phyloP scores from a whole-genome alignment of 2,797 vertebrate genomes.

The Pangasius sanitwongsei region DNA sequence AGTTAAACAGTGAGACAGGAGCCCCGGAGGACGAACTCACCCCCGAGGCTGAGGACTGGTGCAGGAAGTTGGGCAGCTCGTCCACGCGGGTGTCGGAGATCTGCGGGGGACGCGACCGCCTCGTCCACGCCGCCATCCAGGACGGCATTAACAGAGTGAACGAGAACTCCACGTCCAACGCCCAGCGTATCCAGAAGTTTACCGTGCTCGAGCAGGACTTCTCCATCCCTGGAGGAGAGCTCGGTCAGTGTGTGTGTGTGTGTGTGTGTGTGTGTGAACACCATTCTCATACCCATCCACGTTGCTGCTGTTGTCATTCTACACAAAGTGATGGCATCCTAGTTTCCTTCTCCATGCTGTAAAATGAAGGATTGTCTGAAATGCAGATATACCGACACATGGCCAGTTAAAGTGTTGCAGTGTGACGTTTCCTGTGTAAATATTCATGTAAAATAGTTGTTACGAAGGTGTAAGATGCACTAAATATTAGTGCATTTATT shows the following conservation, averaged over 20 bases:
- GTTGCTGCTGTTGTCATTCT: too few species aligned
- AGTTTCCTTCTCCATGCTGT: background rate
- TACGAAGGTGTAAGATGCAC: too few species aligned
- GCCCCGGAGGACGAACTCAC: slow-evolving; percentile 81
- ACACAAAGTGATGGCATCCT: too few species aligned
- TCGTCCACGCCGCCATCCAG: slow-evolving; percentile 81
- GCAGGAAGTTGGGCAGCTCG: slow-evolving; percentile 81
- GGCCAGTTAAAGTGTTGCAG: too few species aligned
- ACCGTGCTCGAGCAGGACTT: slow-evolving; percentile 85
- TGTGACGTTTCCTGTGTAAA: too few species aligned
- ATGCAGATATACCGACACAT: too few species aligned
- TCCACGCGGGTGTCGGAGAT: slow-evolving; percentile 80
- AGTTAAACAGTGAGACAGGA: slow-evolving; percentile 70
- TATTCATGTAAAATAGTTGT: too few species aligned
- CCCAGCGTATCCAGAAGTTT: slow-evolving; percentile 92
- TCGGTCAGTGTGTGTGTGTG: slow-evolving; percentile 79
- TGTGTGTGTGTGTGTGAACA: background rate
- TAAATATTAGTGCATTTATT: too few species aligned
- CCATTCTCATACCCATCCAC: too few species aligned
- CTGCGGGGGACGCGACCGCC: slow-evolving; percentile 70
- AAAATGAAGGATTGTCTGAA: background rate
- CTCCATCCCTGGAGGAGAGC: slow-evolving; percentile 82
- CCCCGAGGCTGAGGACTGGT: slow-evolving; percentile 76
- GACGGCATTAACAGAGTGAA: slow-evolving; percentile 83
- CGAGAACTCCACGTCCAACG: slow-evolving; percentile 77